A percentile compares a stretch with the other conserved stretches of the same genome.
Conservation (phyloP, 1,140 invertebrate species). For the Drosophila erecta region DNA sequence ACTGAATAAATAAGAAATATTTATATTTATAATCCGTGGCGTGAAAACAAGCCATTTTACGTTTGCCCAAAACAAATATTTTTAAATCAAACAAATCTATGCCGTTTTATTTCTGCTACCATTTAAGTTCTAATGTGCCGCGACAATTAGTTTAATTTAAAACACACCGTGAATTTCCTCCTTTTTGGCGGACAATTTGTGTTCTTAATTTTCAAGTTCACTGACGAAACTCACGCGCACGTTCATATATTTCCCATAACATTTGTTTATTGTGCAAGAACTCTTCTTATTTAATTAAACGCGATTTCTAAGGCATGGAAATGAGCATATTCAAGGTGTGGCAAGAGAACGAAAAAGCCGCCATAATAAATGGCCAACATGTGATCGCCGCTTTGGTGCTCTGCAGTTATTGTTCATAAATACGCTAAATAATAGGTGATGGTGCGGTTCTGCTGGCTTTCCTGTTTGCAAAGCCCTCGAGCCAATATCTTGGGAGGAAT, state of each 20-base stretch:
- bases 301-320: slow-evolving; percentile 52
- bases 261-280: slow-evolving; percentile 18
- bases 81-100: slow-evolving; percentile 2
- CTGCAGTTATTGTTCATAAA: slow-evolving; percentile 33
- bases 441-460: slow-evolving; percentile 9
- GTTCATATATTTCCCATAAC: slow-evolving; percentile 17
- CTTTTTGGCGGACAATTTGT: slow-evolving; percentile 32
- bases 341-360: slow-evolving; percentile 10
- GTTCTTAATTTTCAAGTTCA: slow-evolving; percentile 78
- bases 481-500: slow-evolving; percentile 46
- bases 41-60: background rate
- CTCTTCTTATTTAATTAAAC: slow-evolving; percentile 67
- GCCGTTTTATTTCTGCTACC: slow-evolving; percentile 7
- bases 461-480: slow-evolving; percentile 45
- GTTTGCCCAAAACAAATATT: background rate
- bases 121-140: slow-evolving; percentile 32
- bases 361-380: slow-evolving; percentile 69
- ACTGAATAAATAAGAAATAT: background rate
- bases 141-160: slow-evolving; percentile 30
- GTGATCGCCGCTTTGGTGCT: slow-evolving; percentile 45
- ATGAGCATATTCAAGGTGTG: slow-evolving; percentile 30
- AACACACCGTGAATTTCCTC: background rate
- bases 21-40: background rate
- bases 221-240: slow-evolving; percentile 35
- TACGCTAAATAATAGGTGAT: slow-evolving; percentile 51